These are phyloP conservation scores for Tragelaphus buxtoni DNA, from an alignment of 2,113 vertebrate genomes.

Conservation along the genomic window DNA sequence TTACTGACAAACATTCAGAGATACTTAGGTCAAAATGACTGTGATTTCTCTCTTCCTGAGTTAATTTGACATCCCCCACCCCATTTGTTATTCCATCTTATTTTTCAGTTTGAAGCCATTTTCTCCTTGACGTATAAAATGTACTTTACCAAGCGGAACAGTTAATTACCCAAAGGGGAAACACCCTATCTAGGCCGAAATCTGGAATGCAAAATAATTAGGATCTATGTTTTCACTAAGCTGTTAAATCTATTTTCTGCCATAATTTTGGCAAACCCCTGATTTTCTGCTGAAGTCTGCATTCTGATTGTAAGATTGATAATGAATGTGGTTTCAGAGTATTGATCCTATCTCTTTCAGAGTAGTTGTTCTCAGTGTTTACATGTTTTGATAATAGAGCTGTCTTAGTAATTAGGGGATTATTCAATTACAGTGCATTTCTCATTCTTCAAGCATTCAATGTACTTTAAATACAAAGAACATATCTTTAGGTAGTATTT, in stretches of 20 bases:
- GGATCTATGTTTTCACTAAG: neutral
- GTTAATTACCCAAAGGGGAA: slow-evolving; percentile 21
- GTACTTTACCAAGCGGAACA: neutral
- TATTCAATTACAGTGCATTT: neutral
- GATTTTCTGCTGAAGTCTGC: slow-evolving; percentile 24
- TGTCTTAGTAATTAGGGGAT: slow-evolving; percentile 27
- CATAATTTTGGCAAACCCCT: neutral
- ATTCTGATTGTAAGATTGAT: neutral
- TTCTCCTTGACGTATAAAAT: slow-evolving; percentile 7
- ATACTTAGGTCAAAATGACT: neutral
- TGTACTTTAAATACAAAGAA: neutral
- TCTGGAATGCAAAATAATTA: slow-evolving; percentile 11
- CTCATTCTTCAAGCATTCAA: neutral
- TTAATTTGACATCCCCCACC: neutral
- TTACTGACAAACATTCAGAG: neutral
- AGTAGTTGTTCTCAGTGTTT: neutral
- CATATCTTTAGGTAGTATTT: neutral
- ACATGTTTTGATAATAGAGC: neutral
- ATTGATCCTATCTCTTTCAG: neutral
- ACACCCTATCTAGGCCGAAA: neutral
- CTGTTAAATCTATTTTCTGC: slow-evolving; percentile 10
- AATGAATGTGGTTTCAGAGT: slow-evolving; percentile 7
- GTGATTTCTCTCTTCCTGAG: neutral
- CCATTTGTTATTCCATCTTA: neutral
- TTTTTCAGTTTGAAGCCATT: slow-evolving; percentile 22